phyloP scores from a whole-genome alignment of 2,113 vertebrate genomes.

The Mixornis gularis region DNA sequence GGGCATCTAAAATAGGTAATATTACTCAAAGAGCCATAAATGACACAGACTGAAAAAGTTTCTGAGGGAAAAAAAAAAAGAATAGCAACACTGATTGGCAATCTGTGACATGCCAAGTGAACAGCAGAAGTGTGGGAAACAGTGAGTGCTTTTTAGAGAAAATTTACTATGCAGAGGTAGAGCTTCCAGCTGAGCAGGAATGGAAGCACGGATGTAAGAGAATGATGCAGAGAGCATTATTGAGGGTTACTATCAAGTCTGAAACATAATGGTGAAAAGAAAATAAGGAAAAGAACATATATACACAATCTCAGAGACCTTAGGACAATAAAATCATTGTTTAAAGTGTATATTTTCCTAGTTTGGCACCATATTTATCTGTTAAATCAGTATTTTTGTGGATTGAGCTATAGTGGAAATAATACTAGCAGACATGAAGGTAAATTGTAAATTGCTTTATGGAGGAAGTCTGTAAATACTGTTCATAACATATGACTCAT shows the following conservation, averaged over 20 bases:
- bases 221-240: background rate
- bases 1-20: background rate
- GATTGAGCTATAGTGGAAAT: background rate
- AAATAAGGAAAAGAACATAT: background rate
- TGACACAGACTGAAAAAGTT: background rate
- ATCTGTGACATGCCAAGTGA: slow-evolving; percentile 4
- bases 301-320: background rate
- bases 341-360: background rate
- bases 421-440: background rate
- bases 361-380: background rate
- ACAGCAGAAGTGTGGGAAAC: background rate
- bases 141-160: background rate
- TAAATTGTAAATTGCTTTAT: background rate
- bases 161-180: slow-evolving; percentile 3
- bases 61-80: background rate
- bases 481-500: background rate
- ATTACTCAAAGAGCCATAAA: background rate
- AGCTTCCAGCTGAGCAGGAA: background rate
- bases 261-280: background rate
- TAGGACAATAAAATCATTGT: background rate
- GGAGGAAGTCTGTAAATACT: background rate
- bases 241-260: background rate
- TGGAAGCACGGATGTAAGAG: background rate
- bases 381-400: background rate
- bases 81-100: background rate